A percentile compares a stretch with the other conserved stretches of the same genome.
Conservation (phyloP, 2,888 invertebrate species). For the Urechis unicinctus region DNA sequence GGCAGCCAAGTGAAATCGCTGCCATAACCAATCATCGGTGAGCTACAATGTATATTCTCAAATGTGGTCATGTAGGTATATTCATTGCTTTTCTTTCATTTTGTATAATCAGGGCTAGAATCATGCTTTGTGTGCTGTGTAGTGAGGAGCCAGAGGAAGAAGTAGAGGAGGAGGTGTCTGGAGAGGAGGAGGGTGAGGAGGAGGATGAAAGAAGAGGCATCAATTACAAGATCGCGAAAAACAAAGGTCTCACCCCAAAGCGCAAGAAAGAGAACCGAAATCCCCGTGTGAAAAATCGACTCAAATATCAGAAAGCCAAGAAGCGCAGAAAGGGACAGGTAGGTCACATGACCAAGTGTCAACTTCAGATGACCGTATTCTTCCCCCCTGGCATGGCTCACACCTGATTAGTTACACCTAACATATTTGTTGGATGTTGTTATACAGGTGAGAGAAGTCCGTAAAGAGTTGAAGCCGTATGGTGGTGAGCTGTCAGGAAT, state of each 20-base stretch:
- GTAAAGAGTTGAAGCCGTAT: conserved; percentile 75
- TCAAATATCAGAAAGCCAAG: conserved; percentile 83
- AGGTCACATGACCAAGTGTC: no score
- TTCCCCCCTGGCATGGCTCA: no score
- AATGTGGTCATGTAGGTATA: neutral
- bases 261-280: conserved; percentile 88
- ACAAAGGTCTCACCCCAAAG: conserved; percentile 85
- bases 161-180: neutral
- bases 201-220: conserved; percentile 68
- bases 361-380: no score
- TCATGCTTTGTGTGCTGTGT: no score
- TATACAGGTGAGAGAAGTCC: conserved; percentile 66
- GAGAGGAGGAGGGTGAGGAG: conserved; percentile 11
- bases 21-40: conserved; percentile 49
- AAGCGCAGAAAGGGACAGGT: conserved; percentile 90
- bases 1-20: conserved; percentile 40
- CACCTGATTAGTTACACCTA: neutral
- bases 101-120: no score
- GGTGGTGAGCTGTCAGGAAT: conserved; percentile 92
- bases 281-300: conserved; percentile 89
- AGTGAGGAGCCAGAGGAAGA: neutral
- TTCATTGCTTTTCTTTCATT: no score
- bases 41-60: no score
- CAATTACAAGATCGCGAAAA: conserved; percentile 71
- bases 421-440: neutral